Evolutionary conservation across 2,888 invertebrate species (phyloP), one percentile per base, ranked within the genome.

Genomic region (Spodoptera exigua): DNA sequence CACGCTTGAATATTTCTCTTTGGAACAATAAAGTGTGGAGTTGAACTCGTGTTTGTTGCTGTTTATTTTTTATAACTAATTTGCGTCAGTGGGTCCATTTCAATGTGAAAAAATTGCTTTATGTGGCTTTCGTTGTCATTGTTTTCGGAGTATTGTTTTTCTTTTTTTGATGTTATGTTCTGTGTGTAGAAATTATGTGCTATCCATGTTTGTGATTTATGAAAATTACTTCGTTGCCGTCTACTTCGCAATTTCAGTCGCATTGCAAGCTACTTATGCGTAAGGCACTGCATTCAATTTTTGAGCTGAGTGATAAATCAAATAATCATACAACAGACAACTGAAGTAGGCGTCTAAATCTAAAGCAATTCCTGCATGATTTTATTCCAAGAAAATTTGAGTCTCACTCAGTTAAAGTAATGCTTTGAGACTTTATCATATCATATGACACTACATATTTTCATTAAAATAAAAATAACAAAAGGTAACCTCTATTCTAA

Each of bases 121-220:
- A 48, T 56, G 41, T 54, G 61, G 47, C 39, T 65, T 72, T 73
- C 66, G 60, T 73, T 62, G 62, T 54, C 62, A 53, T 70, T 61
- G 57, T 70, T 48, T 12, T 39, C 32, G 35, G 44, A n/a, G 49
- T 62, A 69, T 65, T 69, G 60, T 73, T 56, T 62, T 27, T 9
- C 27, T 27, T 27, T 27, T 21, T 62, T 63, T 56, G 57, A 32
- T 59, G 59, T 61, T 57, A 65, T 57, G 36, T 34, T 7, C 35
- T 37, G 46, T 61, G 47, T 37, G 49, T 37, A 55, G 10, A 60
- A 43, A 60, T 46, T 36, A 36, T 54, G 35, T 32, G 48, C 40
- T 16, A 46, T 51, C 10, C 17, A 13, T 35, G 34, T 17, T 39
- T 2, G 34, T 16, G 10, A 0, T 17, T 32, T 12, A 52, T 44